A percentile compares a stretch with the other conserved stretches of the same genome.
Evolutionary conservation across 2,888 invertebrate genomes (phyloP).

Genomic region (Eilema sororculum): DNA sequence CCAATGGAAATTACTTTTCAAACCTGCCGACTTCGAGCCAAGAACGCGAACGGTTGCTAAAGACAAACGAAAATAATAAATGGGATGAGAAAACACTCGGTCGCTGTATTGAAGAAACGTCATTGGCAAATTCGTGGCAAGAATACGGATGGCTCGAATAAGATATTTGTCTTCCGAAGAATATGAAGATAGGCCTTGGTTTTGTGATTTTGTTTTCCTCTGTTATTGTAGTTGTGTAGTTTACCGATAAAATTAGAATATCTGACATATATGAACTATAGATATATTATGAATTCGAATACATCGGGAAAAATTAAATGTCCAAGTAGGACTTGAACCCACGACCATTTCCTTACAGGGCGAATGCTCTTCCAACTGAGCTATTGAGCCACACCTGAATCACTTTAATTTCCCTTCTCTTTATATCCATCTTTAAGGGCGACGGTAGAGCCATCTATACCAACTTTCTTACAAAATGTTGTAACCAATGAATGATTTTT

Average conservation of each 20-base stretch:
- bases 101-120: conserved; percentile 47
- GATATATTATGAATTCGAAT: neutral
- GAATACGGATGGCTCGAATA: conserved; percentile 46
- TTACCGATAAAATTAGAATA: conserved; percentile 12
- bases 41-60: conserved; percentile 51
- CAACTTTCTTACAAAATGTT: too few species aligned
- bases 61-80: conserved; percentile 64
- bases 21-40: conserved; percentile 49
- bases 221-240: conserved; percentile 15
- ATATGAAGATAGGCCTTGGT: conserved; percentile 25
- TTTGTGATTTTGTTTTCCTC: conserved; percentile 35
- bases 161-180: conserved; percentile 38
- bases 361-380: too few species aligned
- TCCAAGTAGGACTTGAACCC: too few species aligned
- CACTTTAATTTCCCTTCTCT: too few species aligned
- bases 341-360: too few species aligned
- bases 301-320: too few species aligned
- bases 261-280: neutral
- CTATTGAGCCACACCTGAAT: too few species aligned
- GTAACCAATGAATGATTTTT: too few species aligned
- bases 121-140: conserved; percentile 50
- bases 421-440: too few species aligned
- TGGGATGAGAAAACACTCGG: conserved; percentile 50
- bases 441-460: too few species aligned
- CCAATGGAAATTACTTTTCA: conserved; percentile 64